Conservation (phyloP, 1,140 invertebrate species). For the Diabrotica virgifera region DNA sequence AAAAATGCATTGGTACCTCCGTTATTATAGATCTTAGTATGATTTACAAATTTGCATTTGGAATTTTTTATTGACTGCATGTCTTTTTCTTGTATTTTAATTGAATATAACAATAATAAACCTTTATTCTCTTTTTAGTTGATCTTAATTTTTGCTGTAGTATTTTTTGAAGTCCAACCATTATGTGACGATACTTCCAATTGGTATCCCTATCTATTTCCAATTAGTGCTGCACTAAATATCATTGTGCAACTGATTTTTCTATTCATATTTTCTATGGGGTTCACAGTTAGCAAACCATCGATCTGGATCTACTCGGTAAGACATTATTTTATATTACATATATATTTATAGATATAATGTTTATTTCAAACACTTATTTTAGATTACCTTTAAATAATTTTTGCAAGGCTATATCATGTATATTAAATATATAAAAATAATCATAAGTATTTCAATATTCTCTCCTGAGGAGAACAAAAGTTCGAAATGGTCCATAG, state of each 20-base stretch:
- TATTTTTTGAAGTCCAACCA: conserved; percentile 19
- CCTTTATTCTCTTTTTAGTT: conserved; percentile 10
- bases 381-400: background rate
- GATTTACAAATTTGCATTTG: too few species aligned
- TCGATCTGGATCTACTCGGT: conserved; percentile 25
- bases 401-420: too few species aligned
- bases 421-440: too few species aligned
- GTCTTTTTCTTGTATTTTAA: conserved; percentile 7
- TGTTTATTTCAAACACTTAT: background rate
- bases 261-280: conserved; percentile 27
- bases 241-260: conserved; percentile 20
- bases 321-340: conserved; percentile 4
- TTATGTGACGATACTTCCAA: conserved; percentile 21
- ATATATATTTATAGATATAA: background rate
- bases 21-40: too few species aligned
- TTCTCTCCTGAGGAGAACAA: too few species aligned
- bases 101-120: conserved; percentile 5
- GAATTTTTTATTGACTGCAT: too few species aligned
- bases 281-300: conserved; percentile 24
- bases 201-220: conserved; percentile 19
- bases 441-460: too few species aligned
- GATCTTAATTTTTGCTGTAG: conserved; percentile 7
- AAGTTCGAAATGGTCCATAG: too few species aligned
- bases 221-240: conserved; percentile 7
- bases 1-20: too few species aligned